A percentile compares a stretch with the other conserved stretches of the same genome.
phyloP scores from a whole-genome alignment of 1,140 invertebrate species.

The Paracyclopina nana region DNA sequence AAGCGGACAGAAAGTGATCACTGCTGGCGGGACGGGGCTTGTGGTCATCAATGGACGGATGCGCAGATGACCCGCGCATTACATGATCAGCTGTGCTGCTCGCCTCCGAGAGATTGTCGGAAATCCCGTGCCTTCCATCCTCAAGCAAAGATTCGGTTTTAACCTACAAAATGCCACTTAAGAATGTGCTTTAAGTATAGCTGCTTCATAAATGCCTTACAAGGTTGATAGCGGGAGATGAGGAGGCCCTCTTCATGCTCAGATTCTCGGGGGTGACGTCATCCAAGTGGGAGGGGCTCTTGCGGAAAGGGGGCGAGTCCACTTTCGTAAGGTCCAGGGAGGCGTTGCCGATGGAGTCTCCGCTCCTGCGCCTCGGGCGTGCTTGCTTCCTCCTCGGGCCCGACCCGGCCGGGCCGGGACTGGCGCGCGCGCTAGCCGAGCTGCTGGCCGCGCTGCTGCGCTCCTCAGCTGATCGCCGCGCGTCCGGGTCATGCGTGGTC shows the following conservation, averaged over 20 bases:
- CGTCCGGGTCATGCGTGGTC: background rate
- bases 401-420: background rate
- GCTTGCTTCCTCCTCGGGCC: slow-evolving; percentile 34
- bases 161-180: background rate
- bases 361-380: slow-evolving; percentile 51
- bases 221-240: slow-evolving; percentile 4
- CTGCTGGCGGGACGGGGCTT: too few relatives aligned
- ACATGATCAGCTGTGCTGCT: too few relatives aligned
- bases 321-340: slow-evolving; percentile 9
- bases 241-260: background rate
- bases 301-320: background rate
- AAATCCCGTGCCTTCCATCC: too few relatives aligned
- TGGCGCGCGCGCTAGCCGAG: background rate
- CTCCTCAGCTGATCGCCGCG: background rate
- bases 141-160: slow-evolving; percentile 4
- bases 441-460: background rate
- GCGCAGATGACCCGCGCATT: too few relatives aligned
- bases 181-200: background rate
- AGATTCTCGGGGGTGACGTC: slow-evolving; percentile 1
- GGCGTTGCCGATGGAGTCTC: slow-evolving; percentile 32
- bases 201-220: background rate
- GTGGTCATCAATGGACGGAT: too few relatives aligned
- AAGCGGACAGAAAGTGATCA: too few relatives aligned
- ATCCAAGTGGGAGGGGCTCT: background rate
- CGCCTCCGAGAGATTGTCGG: too few relatives aligned